Evolutionary conservation across 2,113 vertebrate genomes (phyloP), one percentile per base, ranked within the genome.

Genomic region (Mionectes macconnelli): DNA sequence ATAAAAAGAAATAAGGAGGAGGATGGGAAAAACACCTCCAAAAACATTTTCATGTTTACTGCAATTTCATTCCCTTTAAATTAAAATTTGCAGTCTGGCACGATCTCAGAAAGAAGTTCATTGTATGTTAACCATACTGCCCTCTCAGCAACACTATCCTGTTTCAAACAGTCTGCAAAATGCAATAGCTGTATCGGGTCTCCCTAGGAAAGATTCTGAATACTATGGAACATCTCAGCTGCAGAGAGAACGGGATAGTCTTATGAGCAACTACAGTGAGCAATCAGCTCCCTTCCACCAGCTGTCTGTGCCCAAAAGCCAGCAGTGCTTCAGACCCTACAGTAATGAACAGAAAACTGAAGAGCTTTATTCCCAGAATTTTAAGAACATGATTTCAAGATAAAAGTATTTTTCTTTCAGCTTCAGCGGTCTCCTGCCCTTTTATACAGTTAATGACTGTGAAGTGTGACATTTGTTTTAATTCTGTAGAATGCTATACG

Each of bases 121-220:
- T 1, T 68, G 25, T 37, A 60, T 42, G 45, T 64, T 55, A 84
- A 76, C 62, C 37, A 68, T 5, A 69, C 27, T 76, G 80, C 37
- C 28, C n/a, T 52, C n/a, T 87, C 73, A 84, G 93, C 66, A 91
- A 75, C 10, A 30, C 18, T 35, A 62, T 25, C 15, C 5, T 5
- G 8, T 89, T 95, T 70, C 77, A 89, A 49, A 84, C 20, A 67
- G 39, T 59, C 60, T 49, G 49, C 69, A 90, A 84, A 92, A 91
- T 9, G 40, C 2, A 2, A 7, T 9, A 47, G 28, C n/a, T 9
- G 3, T 72, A 87, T 7, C 1, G 0, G 73, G 45, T 27, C 42
- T 69, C 55, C 45, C 70, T 50, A 27, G 37, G n/a, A 93, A 70
- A 90, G 16, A 25, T 24, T 49, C 55, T 53, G n/a, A 82, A 45